phyloP scores from a whole-genome alignment of 2,113 vertebrate species.

The Equus quagga region DNA sequence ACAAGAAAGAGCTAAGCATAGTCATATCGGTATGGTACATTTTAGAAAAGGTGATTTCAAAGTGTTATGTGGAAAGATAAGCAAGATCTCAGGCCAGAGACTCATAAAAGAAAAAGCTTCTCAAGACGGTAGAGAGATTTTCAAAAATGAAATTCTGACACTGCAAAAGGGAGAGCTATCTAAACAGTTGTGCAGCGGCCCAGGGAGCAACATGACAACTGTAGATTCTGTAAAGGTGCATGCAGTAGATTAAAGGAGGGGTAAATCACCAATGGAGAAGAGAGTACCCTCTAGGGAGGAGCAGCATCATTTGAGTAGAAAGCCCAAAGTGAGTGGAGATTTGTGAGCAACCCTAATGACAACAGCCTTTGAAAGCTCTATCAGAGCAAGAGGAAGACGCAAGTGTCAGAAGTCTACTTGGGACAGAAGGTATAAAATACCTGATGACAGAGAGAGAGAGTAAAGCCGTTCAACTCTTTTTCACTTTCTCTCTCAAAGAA shows the following conservation, averaged over 20 bases:
- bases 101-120: neutral
- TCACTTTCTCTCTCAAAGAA: constrained; percentile 6
- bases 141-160: constrained; percentile 38
- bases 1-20: constrained; percentile 49
- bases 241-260: neutral
- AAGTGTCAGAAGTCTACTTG: neutral
- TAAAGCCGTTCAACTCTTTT: neutral
- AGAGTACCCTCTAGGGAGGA: neutral
- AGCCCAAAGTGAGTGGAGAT: neutral
- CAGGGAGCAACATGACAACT: neutral
- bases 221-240: neutral
- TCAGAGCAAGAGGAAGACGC: neutral
- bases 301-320: neutral
- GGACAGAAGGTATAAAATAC: neutral
- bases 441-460: neutral
- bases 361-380: neutral
- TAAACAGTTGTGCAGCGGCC: neutral
- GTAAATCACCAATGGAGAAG: neutral
- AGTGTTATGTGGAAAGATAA: constrained; percentile 40
- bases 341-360: neutral
- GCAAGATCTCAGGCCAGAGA: constrained; percentile 25
- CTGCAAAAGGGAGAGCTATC: neutral
- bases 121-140: neutral
- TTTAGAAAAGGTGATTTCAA: constrained; percentile 60
- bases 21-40: neutral